Base-by-base conservation (phyloP, 2,888 invertebrate genomes). In the Phania funesta region DNA sequence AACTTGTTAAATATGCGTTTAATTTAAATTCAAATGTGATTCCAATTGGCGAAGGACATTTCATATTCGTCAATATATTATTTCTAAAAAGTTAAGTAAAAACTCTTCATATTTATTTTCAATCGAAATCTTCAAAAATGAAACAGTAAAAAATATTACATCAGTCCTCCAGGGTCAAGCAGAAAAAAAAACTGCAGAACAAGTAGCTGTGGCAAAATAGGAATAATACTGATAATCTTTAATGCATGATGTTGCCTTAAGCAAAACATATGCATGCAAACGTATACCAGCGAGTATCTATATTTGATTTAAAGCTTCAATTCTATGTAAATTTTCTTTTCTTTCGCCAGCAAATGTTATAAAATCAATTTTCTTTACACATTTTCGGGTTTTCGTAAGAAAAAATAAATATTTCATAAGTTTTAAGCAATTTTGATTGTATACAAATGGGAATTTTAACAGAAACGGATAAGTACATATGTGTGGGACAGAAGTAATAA, bases 201-300 rank as follows among this genome's bases (percentile, higher is more conserved):
- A 60, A 18, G 18, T 41, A 60, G 18, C 58, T 35, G 13, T 26
- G 18, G 60, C 16, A 41, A 6, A 62, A 50, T 20, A 20, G 18
- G 38, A 62, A 58, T 50, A 62, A 77, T 64, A 82, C 78, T 77
- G 62, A 81, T 70, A 77, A 56, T 74, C 74, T 46, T 74, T 74
- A 78, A 82, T 77, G 77, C 73, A 70, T 70, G 68, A 74, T 74
- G 68, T 82, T 52, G 77, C 77, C 74, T 74, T 24, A 50, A 74
- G 81, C 64, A 68, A 77, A 74, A 64, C 77, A 70, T 74, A 73
- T 81, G 73, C 62, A 81, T 56, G 64, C 54, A 62, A 26, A 13
- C 13, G 20, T 54, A 9, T 29, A 11, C 38, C 29, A 52, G 22
- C 6, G 38, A 24, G n/a, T 46, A 50, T 6, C 26, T 20, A 48